These are phyloP conservation scores for Periophthalmus modestus DNA, from an alignment of 2,113 vertebrate genomes.

Conservation along the genomic window DNA sequence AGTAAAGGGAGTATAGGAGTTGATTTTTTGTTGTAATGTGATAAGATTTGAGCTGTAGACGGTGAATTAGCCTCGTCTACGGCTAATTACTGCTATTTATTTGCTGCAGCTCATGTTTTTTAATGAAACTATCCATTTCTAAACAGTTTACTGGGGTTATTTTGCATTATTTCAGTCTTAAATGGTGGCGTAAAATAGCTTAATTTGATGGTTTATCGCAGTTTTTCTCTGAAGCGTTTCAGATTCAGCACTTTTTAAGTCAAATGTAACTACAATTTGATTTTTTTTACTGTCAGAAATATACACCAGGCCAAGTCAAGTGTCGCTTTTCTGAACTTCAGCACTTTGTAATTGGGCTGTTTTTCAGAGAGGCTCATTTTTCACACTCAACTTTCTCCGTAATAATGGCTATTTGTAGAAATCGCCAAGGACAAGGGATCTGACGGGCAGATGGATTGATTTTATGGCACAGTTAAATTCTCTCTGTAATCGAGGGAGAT, in stretches of 20 bases:
- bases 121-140: too few relatives aligned
- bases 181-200: too few relatives aligned
- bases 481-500: slow-evolving; percentile 14
- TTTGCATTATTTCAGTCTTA: too few relatives aligned
- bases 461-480: slow-evolving; percentile 30
- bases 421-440: slow-evolving; percentile 21
- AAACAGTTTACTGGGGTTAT: too few relatives aligned
- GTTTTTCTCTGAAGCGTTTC: too few relatives aligned
- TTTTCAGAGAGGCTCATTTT: slow-evolving; percentile 1
- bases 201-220: too few relatives aligned
- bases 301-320: not conserved
- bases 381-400: slow-evolving; percentile 6
- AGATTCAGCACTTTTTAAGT: not conserved
- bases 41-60: too few relatives aligned
- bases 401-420: slow-evolving; percentile 16
- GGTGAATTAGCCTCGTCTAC: too few relatives aligned
- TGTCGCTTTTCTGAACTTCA: not conserved
- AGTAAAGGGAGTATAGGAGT: too few relatives aligned
- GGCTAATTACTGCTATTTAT: too few relatives aligned
- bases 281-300: not conserved
- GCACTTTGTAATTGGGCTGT: not conserved
- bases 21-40: too few relatives aligned
- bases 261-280: not conserved
- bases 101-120: too few relatives aligned
- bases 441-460: slow-evolving; percentile 32